These are phyloP conservation scores for Alauda arvensis DNA, from an alignment of 2,797 vertebrate genomes.

Conservation along the genomic window DNA sequence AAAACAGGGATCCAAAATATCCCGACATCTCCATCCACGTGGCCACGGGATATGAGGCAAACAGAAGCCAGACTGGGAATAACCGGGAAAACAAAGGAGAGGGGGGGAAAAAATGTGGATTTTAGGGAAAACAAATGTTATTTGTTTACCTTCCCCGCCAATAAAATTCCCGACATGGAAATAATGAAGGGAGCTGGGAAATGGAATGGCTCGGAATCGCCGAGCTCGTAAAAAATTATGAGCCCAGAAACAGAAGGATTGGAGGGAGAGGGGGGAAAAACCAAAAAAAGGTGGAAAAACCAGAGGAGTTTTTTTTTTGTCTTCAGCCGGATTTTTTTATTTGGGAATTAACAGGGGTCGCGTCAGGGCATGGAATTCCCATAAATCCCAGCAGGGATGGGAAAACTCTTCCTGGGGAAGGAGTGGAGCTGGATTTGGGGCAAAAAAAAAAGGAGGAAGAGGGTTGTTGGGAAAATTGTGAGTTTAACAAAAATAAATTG, in stretches of 20 bases:
- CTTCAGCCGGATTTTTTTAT: constrained; percentile 57
- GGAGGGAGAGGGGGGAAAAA: background rate
- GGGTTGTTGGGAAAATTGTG: background rate
- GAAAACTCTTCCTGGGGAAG: background rate
- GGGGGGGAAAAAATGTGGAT: background rate
- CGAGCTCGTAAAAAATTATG: constrained; percentile 55
- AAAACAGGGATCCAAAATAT: background rate
- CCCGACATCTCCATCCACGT: rapidly evolving
- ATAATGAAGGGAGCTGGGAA: constrained; percentile 56
- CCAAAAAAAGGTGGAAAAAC: background rate
- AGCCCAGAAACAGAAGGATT: constrained; percentile 38
- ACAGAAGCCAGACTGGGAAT: constrained; percentile 14
- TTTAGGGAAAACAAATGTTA: background rate
- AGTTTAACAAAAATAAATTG: background rate
- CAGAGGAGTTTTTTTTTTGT: constrained; percentile 4
- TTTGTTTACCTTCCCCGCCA: constrained; percentile 35
- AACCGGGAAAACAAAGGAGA: background rate
- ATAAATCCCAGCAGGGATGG: constrained; percentile 25
- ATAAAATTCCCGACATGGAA: constrained; percentile 63
- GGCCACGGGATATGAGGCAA: background rate
- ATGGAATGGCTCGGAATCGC: constrained; percentile 55
- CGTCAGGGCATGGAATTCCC: constrained; percentile 55
- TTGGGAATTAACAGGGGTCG: constrained; percentile 63
- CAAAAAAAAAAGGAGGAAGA: background rate
- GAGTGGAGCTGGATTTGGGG: background rate